Evolutionary conservation across 2,888 invertebrate species (phyloP).

Genomic region (Odontocolon sp.): DNA sequence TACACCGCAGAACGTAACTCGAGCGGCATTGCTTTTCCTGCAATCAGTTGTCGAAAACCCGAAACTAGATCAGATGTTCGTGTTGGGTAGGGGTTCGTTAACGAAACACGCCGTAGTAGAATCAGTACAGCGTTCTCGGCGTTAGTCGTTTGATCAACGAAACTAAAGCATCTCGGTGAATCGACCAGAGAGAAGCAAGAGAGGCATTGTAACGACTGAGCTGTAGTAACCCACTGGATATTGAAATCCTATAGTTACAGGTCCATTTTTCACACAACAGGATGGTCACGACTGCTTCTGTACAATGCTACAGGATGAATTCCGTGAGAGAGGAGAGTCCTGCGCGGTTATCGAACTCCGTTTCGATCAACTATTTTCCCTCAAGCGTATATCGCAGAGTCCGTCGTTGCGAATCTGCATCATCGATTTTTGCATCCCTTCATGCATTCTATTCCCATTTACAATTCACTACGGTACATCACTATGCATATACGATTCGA

Average conservation of each 20-base stretch:
- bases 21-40: background rate
- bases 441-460: slow-evolving; percentile 37
- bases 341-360: slow-evolving; percentile 43
- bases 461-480: slow-evolving; percentile 43
- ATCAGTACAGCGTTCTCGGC: slow-evolving; percentile 13
- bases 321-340: slow-evolving; percentile 20
- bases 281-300: slow-evolving; percentile 23
- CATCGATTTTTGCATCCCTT: slow-evolving; percentile 56
- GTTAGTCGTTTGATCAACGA: slow-evolving; percentile 26
- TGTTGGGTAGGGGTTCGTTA: background rate
- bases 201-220: slow-evolving; percentile 7
- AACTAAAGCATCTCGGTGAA: background rate
- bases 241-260: slow-evolving; percentile 45
- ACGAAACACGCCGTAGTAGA: slow-evolving; percentile 49
- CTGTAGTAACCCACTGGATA: slow-evolving; percentile 30
- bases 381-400: slow-evolving; percentile 23
- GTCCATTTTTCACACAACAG: slow-evolving; percentile 11
- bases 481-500: slow-evolving; percentile 43
- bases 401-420: slow-evolving; percentile 48
- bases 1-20: slow-evolving; percentile 5
- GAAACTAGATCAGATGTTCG: slow-evolving; percentile 2
- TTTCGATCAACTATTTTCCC: slow-evolving; percentile 54
- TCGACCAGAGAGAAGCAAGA: background rate
- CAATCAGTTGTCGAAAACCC: slow-evolving; percentile 22
- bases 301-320: too few species aligned